Percentiles rank a stretch among this genome's conserved stretches.
phyloP scores from a whole-genome alignment of 2,797 vertebrate species.

The Megalops cyprinoides region DNA sequence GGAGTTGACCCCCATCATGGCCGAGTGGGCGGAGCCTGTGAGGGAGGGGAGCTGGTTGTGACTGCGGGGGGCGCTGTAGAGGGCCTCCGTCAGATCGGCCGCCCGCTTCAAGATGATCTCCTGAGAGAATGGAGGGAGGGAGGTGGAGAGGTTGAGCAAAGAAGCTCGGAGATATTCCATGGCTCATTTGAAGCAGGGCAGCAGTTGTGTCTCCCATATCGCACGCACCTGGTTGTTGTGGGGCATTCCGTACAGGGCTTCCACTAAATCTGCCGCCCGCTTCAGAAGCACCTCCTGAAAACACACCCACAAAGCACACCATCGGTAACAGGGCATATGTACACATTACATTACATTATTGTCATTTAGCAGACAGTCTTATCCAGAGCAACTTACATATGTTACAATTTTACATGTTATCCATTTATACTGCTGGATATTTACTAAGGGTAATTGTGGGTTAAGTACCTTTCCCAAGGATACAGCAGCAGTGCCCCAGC shows the following conservation, averaged over 20 bases:
- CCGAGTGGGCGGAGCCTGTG: conserved; percentile 77
- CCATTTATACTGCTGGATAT: no score
- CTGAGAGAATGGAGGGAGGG: conserved; percentile 48
- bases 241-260: conserved; percentile 81
- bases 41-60: conserved; percentile 87
- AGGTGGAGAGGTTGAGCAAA: background rate
- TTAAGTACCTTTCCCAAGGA: no score
- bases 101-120: conserved; percentile 83
- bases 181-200: background rate
- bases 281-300: conserved; percentile 79
- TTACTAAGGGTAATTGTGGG: no score
- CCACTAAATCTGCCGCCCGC: conserved; percentile 78
- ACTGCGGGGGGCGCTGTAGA: conserved; percentile 89
- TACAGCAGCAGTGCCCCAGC: no score
- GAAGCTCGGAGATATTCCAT: background rate
- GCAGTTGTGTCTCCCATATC: background rate
- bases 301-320: conserved; percentile 36
- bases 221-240: conserved; percentile 77
- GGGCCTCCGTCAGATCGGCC: conserved; percentile 79
- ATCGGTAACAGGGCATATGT: background rate
- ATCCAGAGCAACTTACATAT: no score
- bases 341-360: no score
- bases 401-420: no score
- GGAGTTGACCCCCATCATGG: conserved; percentile 89
- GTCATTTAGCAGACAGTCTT: no score